phyloP scores from a whole-genome alignment of 2,113 vertebrate species.

The Ctenodactylus gundi region DNA sequence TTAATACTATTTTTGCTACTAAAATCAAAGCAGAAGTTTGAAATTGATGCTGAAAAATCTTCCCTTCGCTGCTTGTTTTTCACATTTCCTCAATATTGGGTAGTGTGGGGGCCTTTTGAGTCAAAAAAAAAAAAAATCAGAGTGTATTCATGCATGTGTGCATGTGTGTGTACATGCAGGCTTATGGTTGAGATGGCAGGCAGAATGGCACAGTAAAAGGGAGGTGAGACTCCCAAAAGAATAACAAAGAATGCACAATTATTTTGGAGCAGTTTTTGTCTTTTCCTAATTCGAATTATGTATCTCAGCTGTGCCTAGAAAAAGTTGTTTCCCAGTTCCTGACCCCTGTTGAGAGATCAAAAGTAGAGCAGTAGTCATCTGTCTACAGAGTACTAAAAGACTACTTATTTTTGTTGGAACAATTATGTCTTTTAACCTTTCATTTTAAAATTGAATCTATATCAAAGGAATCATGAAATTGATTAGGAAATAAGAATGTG shows the following conservation, averaged over 20 bases:
- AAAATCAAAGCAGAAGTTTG: conserved; percentile 7
- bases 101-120: background rate
- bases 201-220: background rate
- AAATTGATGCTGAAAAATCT: background rate
- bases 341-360: background rate
- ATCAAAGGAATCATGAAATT: background rate
- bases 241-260: background rate
- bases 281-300: background rate
- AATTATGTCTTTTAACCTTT: background rate
- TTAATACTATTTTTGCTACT: background rate
- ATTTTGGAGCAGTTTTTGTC: background rate
- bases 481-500: background rate
- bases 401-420: background rate
- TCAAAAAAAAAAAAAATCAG: no score
- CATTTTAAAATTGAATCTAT: background rate
- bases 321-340: background rate
- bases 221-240: background rate
- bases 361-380: background rate
- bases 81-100: background rate
- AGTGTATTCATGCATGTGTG: no score
- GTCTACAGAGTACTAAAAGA: background rate
- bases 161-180: background rate
- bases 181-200: background rate
- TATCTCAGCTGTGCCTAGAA: background rate
- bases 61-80: background rate